phyloP scores from a whole-genome alignment of 2,113 vertebrate genomes.

The Mobula birostris region DNA sequence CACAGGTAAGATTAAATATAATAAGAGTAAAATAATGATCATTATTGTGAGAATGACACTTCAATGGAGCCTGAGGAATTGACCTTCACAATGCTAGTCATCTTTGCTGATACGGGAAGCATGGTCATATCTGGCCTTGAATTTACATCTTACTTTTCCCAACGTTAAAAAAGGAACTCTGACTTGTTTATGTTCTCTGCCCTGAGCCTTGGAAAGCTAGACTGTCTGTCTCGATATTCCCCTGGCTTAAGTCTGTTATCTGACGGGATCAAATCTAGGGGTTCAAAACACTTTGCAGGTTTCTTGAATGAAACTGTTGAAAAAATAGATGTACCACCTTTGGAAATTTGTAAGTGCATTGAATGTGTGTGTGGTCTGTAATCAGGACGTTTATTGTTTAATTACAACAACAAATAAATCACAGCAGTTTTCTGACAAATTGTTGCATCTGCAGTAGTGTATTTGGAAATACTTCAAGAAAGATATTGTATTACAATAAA shows the following conservation, averaged over 20 bases:
- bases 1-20: neutral
- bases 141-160: neutral
- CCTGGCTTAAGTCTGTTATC: neutral
- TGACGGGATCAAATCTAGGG: neutral
- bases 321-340: neutral
- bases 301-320: neutral
- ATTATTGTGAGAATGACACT: neutral
- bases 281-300: neutral
- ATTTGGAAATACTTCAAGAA: conserved; percentile 36
- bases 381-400: conserved; percentile 6
- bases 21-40: neutral
- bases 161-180: too few relatives aligned
- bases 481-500: conserved; percentile 37
- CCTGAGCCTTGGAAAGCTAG: neutral
- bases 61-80: neutral
- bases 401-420: conserved; percentile 19
- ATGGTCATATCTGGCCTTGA: neutral
- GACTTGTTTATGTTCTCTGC: neutral
- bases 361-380: neutral
- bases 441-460: conserved; percentile 34
- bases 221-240: neutral
- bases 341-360: too few relatives aligned
- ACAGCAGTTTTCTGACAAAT: conserved; percentile 26
- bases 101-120: neutral
- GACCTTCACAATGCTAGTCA: neutral